phyloP scores from a whole-genome alignment of 2,797 vertebrate genomes.

The Darevskia nairensis region DNA sequence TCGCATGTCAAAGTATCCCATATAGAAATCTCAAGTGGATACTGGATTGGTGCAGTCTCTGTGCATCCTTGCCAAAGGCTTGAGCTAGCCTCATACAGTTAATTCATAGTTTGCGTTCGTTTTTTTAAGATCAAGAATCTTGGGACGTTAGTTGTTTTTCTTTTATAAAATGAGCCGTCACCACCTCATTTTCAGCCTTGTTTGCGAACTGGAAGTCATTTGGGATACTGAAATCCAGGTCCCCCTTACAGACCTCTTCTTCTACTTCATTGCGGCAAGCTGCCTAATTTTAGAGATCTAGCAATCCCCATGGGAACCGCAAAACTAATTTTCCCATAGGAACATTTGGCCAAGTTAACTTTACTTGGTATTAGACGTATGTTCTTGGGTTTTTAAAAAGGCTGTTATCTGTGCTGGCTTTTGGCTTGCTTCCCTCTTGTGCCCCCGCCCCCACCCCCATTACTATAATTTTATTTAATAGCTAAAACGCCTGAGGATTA shows the following conservation, averaged over 20 bases:
- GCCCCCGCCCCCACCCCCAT: background rate
- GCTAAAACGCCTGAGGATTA: conserved; percentile 7
- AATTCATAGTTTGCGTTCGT: background rate
- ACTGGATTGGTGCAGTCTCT: background rate
- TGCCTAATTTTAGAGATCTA: conserved; percentile 51
- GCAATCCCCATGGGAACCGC: conserved; percentile 36
- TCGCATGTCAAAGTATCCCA: background rate
- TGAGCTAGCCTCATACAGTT: background rate
- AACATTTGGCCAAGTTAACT: conserved; percentile 33
- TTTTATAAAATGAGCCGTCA: background rate
- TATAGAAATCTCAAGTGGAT: background rate
- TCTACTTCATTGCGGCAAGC: conserved; percentile 24
- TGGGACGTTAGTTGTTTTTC: background rate
- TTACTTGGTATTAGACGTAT: background rate
- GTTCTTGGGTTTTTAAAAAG: background rate
- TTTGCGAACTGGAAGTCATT: background rate
- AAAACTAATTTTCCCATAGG: conserved; percentile 53
- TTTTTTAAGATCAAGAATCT: background rate
- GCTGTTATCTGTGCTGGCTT: background rate
- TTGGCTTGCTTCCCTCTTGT: background rate
- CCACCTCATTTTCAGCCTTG: background rate
- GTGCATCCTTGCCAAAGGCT: background rate
- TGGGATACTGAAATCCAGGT: background rate
- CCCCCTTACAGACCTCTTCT: background rate
- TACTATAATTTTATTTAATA: background rate